A percentile compares a stretch with the other conserved stretches of the same genome.
Evolutionary conservation across 2,797 vertebrate genomes (phyloP).

Genomic region (Rhabdomys pumilio): DNA sequence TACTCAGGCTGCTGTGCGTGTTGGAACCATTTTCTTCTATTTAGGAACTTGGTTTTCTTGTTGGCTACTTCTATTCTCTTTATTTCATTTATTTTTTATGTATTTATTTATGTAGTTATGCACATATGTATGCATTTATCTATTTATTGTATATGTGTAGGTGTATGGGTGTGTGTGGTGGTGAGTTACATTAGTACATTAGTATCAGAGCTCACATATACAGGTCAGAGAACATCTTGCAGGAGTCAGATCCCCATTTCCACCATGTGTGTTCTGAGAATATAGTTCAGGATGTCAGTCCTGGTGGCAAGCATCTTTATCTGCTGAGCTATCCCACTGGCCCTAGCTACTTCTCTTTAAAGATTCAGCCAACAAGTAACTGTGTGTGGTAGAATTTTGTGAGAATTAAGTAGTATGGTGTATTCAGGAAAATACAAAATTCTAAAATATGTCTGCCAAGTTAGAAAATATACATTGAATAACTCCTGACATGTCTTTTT

Average conservation of each 20-base stretch:
- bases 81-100: background rate
- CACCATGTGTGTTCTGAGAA: background rate
- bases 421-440: slow-evolving; percentile 26
- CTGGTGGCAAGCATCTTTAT: background rate
- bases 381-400: slow-evolving; percentile 9
- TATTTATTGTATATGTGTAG: background rate
- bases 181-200: background rate
- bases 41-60: slow-evolving; percentile 20
- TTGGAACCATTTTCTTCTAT: slow-evolving; percentile 15
- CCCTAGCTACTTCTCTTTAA: slow-evolving; percentile 28
- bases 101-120: background rate
- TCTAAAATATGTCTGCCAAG: slow-evolving; percentile 26
- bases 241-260: background rate
- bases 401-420: slow-evolving; percentile 33
- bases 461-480: slow-evolving; percentile 44
- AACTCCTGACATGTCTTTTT: slow-evolving; percentile 13
- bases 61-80: background rate
- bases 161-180: background rate
- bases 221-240: background rate
- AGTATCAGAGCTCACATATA: background rate
- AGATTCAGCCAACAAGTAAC: background rate
- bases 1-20: background rate
- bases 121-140: background rate
- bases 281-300: background rate
- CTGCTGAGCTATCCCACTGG: background rate